Percentiles rank a stretch among this genome's conserved stretches.
Evolutionary conservation across 2,888 invertebrate species (phyloP).

Genomic region (Drosophila vallismaia): DNA sequence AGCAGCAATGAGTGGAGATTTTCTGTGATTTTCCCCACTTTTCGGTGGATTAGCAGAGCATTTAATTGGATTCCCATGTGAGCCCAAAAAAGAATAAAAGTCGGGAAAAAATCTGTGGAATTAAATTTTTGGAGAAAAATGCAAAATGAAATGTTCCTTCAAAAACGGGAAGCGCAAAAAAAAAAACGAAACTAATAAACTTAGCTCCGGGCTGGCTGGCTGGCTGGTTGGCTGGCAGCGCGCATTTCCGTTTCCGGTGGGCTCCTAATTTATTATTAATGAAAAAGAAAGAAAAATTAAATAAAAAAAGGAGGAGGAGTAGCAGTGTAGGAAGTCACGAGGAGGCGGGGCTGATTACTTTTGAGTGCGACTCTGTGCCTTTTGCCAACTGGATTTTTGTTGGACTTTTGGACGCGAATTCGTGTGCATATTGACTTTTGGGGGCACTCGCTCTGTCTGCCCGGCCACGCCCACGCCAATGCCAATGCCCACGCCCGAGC

Average conservation of each 20-base stretch:
- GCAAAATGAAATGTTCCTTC: conserved; percentile 26
- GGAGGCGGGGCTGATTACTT: conserved; percentile 24
- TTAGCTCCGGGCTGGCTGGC: conserved; percentile 41
- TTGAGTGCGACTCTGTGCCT: conserved; percentile 7
- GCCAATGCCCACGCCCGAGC: too few species aligned
- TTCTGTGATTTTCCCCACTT: conserved; percentile 60
- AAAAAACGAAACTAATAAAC: conserved; percentile 34
- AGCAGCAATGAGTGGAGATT: conserved; percentile 42
- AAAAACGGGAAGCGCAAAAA: background rate
- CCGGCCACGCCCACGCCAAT: conserved; percentile 12
- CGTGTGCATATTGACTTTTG: conserved; percentile 26
- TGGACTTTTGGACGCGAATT: conserved; percentile 18
- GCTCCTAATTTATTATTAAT: conserved; percentile 45
- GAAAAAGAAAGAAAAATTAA: conserved; percentile 14
- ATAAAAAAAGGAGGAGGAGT: background rate
- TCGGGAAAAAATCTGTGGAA: conserved; percentile 18
- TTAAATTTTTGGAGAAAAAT: conserved; percentile 38
- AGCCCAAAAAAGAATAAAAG: background rate
- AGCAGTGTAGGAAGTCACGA: background rate
- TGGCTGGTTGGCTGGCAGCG: conserved; percentile 39
- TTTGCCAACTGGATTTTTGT: conserved; percentile 12
- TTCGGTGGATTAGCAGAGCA: conserved; percentile 59
- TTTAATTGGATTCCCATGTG: conserved; percentile 59
- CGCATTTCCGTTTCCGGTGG: conserved; percentile 48
- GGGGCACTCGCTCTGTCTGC: background rate